phyloP scores from a whole-genome alignment of 2,888 invertebrate genomes.

The Nephrotoma guestfalica region DNA sequence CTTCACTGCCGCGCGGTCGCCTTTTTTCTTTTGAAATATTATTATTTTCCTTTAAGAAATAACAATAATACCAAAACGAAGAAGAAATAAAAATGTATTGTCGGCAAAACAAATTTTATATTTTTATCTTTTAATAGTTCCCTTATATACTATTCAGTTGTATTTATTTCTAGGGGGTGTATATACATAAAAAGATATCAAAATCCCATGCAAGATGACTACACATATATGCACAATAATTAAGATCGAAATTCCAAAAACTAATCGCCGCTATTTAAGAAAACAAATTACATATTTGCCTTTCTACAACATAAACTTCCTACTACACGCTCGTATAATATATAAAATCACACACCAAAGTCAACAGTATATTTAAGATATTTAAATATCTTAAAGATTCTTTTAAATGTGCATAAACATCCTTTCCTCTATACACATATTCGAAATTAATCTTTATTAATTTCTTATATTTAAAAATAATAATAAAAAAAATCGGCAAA shows the following conservation, averaged over 20 bases:
- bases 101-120: conserved; percentile 3
- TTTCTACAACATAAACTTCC: neutral
- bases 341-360: neutral
- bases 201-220: neutral
- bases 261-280: neutral
- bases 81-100: neutral
- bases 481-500: neutral
- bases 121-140: conserved; percentile 1
- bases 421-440: neutral
- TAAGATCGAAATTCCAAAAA: neutral
- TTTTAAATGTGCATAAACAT: neutral
- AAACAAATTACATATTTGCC: neutral
- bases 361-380: neutral
- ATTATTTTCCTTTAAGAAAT: neutral
- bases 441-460: neutral
- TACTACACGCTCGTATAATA: neutral
- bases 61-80: conserved; percentile 1
- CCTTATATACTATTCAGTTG: neutral
- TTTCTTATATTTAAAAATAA: neutral
- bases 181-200: neutral
- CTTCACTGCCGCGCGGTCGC: conserved; percentile 2
- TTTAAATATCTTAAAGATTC: neutral
- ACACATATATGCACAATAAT: neutral
- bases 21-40: neutral
- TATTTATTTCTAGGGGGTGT: neutral